Conservation (phyloP, 2,797 vertebrate species). For the Crax fasciolata region DNA sequence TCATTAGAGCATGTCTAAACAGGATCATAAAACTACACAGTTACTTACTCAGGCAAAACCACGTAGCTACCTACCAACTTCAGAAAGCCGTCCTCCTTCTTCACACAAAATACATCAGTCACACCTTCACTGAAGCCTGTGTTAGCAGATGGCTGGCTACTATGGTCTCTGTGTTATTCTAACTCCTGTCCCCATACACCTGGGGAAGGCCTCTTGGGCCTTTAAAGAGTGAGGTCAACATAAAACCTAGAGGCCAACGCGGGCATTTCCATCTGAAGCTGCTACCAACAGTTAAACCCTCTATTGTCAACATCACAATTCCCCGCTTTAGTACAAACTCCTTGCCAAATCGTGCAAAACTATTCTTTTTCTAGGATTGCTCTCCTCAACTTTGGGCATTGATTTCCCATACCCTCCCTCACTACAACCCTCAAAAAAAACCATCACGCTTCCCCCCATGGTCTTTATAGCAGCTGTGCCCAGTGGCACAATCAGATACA, state of each 20-base stretch:
- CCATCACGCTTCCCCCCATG: not conserved
- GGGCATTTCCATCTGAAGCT: not conserved
- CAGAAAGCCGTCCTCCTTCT: not conserved
- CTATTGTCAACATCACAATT: not conserved
- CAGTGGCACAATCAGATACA: not conserved
- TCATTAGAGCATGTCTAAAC: not conserved
- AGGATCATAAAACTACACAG: not conserved
- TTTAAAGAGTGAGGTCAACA: not conserved
- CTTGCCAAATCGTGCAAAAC: not conserved
- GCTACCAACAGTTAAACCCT: not conserved
- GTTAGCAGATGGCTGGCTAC: not conserved
- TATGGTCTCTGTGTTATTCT: accelerated
- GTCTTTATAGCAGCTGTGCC: not conserved
- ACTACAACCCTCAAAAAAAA: not conserved
- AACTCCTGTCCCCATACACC: not conserved
- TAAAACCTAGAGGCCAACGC: not conserved
- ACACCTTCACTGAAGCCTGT: not conserved
- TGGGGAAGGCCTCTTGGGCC: not conserved
- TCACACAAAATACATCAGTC: not conserved
- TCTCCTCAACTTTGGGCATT: not conserved
- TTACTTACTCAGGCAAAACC: not conserved
- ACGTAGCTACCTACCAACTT: not conserved
- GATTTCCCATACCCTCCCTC: not conserved
- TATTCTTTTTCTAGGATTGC: not conserved
- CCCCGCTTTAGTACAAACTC: not conserved